phyloP scores from a whole-genome alignment of 1,140 invertebrate species.

The Drosophila repletoides region DNA sequence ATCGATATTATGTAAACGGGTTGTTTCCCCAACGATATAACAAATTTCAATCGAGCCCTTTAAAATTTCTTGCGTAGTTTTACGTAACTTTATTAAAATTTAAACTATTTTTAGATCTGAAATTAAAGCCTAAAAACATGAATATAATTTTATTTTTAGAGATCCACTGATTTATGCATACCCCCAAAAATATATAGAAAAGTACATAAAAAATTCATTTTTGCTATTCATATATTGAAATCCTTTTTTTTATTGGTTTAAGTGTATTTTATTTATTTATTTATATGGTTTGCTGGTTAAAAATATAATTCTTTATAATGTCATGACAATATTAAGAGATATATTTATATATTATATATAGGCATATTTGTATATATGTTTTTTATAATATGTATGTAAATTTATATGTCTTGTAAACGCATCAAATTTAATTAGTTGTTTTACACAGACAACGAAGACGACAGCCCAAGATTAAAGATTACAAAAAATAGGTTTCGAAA shows the following conservation, averaged over 20 bases:
- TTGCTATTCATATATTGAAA: not conserved
- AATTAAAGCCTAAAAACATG: too few relatives aligned
- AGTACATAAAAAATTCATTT: too few relatives aligned
- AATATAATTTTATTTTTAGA: too few relatives aligned
- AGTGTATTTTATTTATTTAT: conserved; percentile 14
- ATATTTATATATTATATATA: conserved; percentile 2
- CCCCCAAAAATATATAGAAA: too few relatives aligned
- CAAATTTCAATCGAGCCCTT: too few relatives aligned
- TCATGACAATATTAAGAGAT: conserved; percentile 28
- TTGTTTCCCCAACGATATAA: too few relatives aligned
- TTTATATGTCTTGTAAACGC: conserved; percentile 8
- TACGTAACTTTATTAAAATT: too few relatives aligned
- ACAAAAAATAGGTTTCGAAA: not conserved
- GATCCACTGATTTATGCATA: too few relatives aligned
- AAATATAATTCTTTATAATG: conserved; percentile 11
- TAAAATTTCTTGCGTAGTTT: too few relatives aligned
- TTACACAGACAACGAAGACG: conserved; percentile 8
- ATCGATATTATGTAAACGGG: too few relatives aligned
- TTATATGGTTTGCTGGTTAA: not conserved
- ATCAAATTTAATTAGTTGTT: conserved; percentile 12
- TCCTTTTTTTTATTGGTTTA: not conserved
- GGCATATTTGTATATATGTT: conserved; percentile 2
- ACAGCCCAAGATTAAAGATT: not conserved
- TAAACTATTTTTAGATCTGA: too few relatives aligned
- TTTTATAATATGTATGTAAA: not conserved